Conservation (phyloP, 2,888 invertebrate genomes). For the Bellardia bayeri region DNA sequence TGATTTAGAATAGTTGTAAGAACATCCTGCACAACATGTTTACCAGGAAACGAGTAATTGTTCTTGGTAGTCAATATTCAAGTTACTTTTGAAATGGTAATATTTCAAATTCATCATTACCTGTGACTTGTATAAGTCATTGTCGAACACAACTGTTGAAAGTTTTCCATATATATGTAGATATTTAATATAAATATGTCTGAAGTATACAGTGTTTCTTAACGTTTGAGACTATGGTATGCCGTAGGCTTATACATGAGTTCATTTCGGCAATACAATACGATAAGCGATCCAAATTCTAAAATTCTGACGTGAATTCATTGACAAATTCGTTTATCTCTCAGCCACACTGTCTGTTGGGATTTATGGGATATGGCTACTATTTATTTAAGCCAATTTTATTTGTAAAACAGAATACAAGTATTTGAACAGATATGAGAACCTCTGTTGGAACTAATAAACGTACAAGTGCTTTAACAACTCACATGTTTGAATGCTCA, state of each 20-base stretch:
- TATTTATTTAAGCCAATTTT: too few species aligned
- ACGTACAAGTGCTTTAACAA: constrained; percentile 9
- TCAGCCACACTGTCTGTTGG: too few species aligned
- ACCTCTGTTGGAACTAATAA: background rate
- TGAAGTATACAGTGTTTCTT: background rate
- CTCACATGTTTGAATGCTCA: constrained; percentile 34
- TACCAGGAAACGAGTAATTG: background rate
- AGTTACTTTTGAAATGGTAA: background rate
- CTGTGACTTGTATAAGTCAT: background rate
- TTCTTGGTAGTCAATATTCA: background rate
- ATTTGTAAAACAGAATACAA: too few species aligned
- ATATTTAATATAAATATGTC: constrained; percentile 21
- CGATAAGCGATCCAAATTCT: too few species aligned
- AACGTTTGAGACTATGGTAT: background rate
- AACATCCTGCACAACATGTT: background rate
- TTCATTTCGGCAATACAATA: too few species aligned
- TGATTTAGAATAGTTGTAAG: background rate
- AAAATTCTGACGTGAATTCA: too few species aligned
- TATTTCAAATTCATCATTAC: background rate
- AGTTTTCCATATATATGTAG: constrained; percentile 1
- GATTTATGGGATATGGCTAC: too few species aligned
- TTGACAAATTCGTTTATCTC: too few species aligned
- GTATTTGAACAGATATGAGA: background rate
- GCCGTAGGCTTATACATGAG: too few species aligned
- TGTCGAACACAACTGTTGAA: constrained; percentile 20